Conservation (phyloP, 2,113 vertebrate species). For the Tringa solitaria region DNA sequence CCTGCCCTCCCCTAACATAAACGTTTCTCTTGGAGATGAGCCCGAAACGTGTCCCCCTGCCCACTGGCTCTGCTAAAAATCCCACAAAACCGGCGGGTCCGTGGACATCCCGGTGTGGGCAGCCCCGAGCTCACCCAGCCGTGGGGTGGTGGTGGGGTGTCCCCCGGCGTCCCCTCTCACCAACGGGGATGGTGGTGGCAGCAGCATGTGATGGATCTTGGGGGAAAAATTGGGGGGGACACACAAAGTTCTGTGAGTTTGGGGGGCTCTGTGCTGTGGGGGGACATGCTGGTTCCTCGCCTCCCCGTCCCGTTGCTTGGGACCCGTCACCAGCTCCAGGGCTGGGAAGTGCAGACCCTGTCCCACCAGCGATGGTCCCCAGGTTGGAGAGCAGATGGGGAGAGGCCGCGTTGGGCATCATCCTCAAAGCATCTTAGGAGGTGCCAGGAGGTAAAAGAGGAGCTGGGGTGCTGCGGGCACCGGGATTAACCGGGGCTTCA, state of each 20-base stretch:
- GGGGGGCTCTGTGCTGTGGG: fast-evolving
- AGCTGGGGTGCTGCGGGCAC: background rate
- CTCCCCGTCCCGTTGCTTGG: fast-evolving
- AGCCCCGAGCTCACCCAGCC: fast-evolving
- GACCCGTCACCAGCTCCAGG: background rate
- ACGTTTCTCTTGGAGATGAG: conserved; percentile 53
- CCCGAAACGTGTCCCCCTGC: background rate
- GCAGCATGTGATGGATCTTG: background rate
- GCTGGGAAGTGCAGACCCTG: background rate
- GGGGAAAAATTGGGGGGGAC: fast-evolving
- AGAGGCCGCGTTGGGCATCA: background rate
- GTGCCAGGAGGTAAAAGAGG: conserved; percentile 40
- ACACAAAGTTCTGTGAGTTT: background rate
- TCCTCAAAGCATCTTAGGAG: conserved; percentile 48
- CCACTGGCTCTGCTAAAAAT: background rate
- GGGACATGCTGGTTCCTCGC: fast-evolving
- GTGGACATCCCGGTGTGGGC: background rate
- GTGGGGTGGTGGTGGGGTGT: background rate
- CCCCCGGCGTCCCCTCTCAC: fast-evolving
- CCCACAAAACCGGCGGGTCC: background rate
- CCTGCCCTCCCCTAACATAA: background rate
- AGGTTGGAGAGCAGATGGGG: background rate
- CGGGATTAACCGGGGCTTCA: background rate
- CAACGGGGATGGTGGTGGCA: fast-evolving
- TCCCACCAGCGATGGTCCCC: fast-evolving